phyloP scores from a whole-genome alignment of 1,140 invertebrate species.

The Drosophila quadrilineata region DNA sequence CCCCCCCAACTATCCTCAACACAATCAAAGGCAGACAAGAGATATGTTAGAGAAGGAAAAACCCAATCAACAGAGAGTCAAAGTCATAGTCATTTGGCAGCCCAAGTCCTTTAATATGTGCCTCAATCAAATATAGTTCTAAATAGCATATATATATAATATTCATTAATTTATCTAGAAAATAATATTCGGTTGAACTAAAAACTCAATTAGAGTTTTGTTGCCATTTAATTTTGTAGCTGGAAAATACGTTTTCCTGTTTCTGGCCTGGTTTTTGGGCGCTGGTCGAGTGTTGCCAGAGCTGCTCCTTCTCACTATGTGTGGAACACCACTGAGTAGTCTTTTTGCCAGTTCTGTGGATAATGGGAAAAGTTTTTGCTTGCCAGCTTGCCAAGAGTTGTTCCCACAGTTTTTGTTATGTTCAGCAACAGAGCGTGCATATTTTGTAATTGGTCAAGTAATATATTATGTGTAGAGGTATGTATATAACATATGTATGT shows the following conservation, averaged over 20 bases:
- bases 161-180: too few species aligned
- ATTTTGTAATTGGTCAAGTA: constrained; percentile 56
- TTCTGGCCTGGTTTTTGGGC: constrained; percentile 7
- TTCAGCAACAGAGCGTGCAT: constrained; percentile 32
- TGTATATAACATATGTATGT: constrained; percentile 4
- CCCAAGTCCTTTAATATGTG: too few species aligned
- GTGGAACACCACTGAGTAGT: constrained; percentile 4
- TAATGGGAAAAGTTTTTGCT: constrained; percentile 71
- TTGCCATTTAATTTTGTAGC: constrained; percentile 62
- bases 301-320: constrained; percentile 35
- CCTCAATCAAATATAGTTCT: too few species aligned
- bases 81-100: too few species aligned
- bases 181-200: too few species aligned
- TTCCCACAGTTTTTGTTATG: constrained; percentile 47
- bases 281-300: constrained; percentile 32
- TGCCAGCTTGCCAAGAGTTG: constrained; percentile 31
- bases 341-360: constrained; percentile 29
- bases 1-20: constrained; percentile 7
- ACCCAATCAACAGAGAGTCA: background rate
- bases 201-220: constrained; percentile 73
- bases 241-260: constrained; percentile 40
- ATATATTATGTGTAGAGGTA: constrained; percentile 3
- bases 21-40: constrained; percentile 9
- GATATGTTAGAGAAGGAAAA: constrained; percentile 7
- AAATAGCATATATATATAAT: background rate